These are phyloP conservation scores for Nasonovia ribisnigri DNA, from an alignment of 2,888 invertebrate species.

Conservation along the genomic window DNA sequence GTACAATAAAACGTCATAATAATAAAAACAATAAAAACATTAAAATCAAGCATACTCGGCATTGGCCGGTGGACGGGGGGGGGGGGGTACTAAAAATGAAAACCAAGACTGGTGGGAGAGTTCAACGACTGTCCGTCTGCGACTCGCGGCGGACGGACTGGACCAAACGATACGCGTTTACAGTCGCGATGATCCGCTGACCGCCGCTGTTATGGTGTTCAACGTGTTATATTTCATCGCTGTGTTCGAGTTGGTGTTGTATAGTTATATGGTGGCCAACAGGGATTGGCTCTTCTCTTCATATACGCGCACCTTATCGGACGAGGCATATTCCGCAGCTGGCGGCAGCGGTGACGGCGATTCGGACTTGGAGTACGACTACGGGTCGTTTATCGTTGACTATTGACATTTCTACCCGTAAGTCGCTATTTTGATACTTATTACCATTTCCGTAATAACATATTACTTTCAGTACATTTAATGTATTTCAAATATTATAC, in stretches of 20 bases:
- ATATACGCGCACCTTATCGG: neutral
- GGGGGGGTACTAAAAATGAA: neutral
- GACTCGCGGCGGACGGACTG: neutral
- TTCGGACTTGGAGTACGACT: slow-evolving; percentile 27
- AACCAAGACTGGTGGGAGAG: neutral
- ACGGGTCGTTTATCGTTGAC: neutral
- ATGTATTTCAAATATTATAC: neutral
- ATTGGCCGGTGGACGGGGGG: neutral
- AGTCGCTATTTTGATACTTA: neutral
- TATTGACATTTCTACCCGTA: neutral
- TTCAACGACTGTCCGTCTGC: neutral
- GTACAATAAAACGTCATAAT: neutral
- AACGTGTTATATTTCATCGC: slow-evolving; percentile 42
- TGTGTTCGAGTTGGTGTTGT: slow-evolving; percentile 43
- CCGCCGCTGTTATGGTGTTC: slow-evolving; percentile 46
- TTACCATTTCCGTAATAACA: neutral
- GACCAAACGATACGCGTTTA: neutral
- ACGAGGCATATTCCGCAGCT: neutral
- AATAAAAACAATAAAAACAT: neutral
- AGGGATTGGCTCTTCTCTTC: slow-evolving; percentile 36
- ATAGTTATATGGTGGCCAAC: slow-evolving; percentile 51
- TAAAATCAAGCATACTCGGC: neutral
- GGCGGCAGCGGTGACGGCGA: neutral
- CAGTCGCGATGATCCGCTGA: neutral
- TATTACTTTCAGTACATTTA: neutral